phyloP scores from a whole-genome alignment of 1,140 invertebrate genomes.

The Drosophila bocki region DNA sequence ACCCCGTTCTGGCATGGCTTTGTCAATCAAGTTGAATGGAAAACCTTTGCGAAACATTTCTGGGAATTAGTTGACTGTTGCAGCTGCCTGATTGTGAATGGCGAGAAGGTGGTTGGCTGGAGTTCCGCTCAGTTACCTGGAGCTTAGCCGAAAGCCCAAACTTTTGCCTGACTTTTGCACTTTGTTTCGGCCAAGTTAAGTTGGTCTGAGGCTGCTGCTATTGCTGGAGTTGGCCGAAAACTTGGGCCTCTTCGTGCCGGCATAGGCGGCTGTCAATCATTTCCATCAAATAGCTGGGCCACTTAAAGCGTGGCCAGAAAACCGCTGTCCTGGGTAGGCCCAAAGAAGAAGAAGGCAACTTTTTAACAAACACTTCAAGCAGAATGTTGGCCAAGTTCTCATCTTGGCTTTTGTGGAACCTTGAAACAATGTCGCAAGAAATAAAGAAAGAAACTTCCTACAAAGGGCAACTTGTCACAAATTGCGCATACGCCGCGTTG shows the following conservation, averaged over 20 bases:
- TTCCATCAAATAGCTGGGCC: conserved; percentile 42
- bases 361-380: conserved; percentile 50
- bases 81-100: conserved; percentile 29
- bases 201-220: conserved; percentile 12
- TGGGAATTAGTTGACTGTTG: conserved; percentile 33
- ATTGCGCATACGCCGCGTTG: conserved; percentile 60
- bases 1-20: neutral
- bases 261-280: conserved; percentile 45
- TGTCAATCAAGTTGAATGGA: conserved; percentile 30
- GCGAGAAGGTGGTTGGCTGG: neutral
- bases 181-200: conserved; percentile 27
- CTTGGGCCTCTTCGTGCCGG: conserved; percentile 17
- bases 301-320: conserved; percentile 43
- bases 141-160: conserved; percentile 33
- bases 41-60: conserved; percentile 26
- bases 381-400: conserved; percentile 49
- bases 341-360: conserved; percentile 16
- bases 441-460: conserved; percentile 55
- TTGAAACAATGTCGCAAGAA: conserved; percentile 61
- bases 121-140: conserved; percentile 35
- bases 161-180: conserved; percentile 43
- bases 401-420: conserved; percentile 15
- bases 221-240: conserved; percentile 17
- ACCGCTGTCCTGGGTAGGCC: conserved; percentile 10
- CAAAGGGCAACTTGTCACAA: conserved; percentile 62